Evolutionary conservation across 2,888 invertebrate species (phyloP).

Genomic region (Andrena bucephala): DNA sequence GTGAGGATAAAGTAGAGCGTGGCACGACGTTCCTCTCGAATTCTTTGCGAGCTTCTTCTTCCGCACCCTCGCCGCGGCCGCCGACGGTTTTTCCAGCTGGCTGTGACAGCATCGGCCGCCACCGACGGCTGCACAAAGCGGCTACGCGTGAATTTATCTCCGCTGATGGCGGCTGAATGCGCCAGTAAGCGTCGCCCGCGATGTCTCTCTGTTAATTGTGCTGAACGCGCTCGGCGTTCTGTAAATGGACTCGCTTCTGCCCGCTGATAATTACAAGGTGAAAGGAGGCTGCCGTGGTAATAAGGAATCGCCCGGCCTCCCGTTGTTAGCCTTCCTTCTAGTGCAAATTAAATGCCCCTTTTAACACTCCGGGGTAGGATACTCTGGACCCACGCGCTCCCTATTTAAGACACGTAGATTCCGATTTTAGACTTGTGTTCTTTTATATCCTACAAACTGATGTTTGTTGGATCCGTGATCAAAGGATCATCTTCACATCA

Average conservation of each 20-base stretch:
- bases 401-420: neutral
- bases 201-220: conserved; percentile 57
- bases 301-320: conserved; percentile 42
- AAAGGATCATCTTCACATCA: neutral
- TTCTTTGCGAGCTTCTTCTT: conserved; percentile 70
- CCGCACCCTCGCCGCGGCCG: conserved; percentile 62
- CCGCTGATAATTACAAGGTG: conserved; percentile 57
- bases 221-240: conserved; percentile 40
- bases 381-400: neutral
- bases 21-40: conserved; percentile 68
- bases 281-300: conserved; percentile 37
- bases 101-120: conserved; percentile 49
- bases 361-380: neutral
- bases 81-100: conserved; percentile 61
- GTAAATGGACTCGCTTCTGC: conserved; percentile 55
- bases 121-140: conserved; percentile 40
- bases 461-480: neutral
- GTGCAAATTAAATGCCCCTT: conserved; percentile 26
- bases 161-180: conserved; percentile 55
- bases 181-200: conserved; percentile 38
- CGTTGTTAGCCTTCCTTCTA: conserved; percentile 30
- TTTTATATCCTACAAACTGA: too few species aligned
- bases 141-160: conserved; percentile 66
- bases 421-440: neutral
- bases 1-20: conserved; percentile 69